Evolutionary conservation across 1,140 invertebrate genomes (phyloP), one percentile per base, ranked within the genome.

Genomic region (Sesamia nonagrioides): DNA sequence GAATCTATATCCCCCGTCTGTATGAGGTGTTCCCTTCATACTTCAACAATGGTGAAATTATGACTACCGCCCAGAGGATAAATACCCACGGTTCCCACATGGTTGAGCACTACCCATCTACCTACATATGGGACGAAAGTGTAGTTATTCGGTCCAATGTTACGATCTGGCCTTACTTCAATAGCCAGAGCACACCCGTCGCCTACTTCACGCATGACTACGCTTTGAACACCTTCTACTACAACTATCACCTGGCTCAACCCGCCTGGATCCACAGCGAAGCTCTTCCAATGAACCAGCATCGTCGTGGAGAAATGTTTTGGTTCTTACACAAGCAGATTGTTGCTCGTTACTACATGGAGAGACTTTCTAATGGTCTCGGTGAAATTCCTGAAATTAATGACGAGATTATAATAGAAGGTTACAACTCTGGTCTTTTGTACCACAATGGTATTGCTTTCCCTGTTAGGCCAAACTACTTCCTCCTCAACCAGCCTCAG

Each of bases 151-250:
- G 86, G 52, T 94, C 93, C 71, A 96, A 96, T 84, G 95, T 96
- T 79, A 96, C 96, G n/a, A 89, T 95, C 1, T 95, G 95, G 92
- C 92, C 95, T 13, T 86, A 96, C 17, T 85, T 95, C 42, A 78
- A 89, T 13, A 95, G 95, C 58, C 84, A 95, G 5, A 91, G 95
- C 33, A 95, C 96, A 75, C 92, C 96, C 68, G 66, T 98, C 18
- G 94, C 95, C 21, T 98, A 98, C 89, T 98, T 96, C 95, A 97
- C 97, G 0, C 96, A 98, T 80, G 97, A 97, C 89, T 93, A 96
- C 72, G 96, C 96, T 77, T 92, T 97, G n/a, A 97, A 97, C 85
- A 88, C 96, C 1, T 97, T 96, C 84, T 97, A 97, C 89, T 96
- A 96, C 84, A 96, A 97, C 82, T 94, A 95, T 58, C 95, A 96